Evolutionary conservation across 2,888 invertebrate genomes (phyloP).

Genomic region (Fragum fragum): DNA sequence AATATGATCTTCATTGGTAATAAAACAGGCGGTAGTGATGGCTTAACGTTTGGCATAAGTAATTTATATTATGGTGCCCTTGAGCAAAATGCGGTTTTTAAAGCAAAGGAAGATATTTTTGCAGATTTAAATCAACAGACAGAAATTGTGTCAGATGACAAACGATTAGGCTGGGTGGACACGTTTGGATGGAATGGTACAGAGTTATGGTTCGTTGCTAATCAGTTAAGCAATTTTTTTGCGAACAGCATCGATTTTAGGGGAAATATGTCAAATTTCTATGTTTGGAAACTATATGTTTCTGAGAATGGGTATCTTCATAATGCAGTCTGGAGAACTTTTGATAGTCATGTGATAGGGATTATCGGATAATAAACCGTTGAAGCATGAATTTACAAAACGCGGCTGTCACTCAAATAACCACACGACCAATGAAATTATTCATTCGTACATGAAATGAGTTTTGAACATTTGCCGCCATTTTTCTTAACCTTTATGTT

Average conservation of each 20-base stretch:
- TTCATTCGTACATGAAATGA: no score
- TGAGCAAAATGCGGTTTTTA: slow-evolving; percentile 51
- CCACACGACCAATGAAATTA: no score
- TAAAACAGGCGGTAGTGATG: slow-evolving; percentile 57
- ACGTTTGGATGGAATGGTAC: slow-evolving; percentile 62
- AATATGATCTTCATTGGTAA: slow-evolving; percentile 47
- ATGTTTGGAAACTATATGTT: slow-evolving; percentile 58
- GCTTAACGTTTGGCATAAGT: slow-evolving; percentile 55
- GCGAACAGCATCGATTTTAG: slow-evolving; percentile 45
- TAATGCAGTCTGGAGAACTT: slow-evolving; percentile 17
- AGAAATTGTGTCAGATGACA: slow-evolving; percentile 31
- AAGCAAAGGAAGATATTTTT: slow-evolving; percentile 9
- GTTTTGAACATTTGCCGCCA: no score
- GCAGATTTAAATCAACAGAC: slow-evolving; percentile 24
- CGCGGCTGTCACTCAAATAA: no score
- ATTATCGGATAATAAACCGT: neutral
- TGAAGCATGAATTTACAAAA: no score
- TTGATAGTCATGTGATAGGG: slow-evolving; percentile 6
- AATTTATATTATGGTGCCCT: slow-evolving; percentile 53
- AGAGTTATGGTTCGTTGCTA: slow-evolving; percentile 66
- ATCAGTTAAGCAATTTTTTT: slow-evolving; percentile 46
- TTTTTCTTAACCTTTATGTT: no score
- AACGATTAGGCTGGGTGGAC: slow-evolving; percentile 55
- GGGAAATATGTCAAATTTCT: slow-evolving; percentile 42
- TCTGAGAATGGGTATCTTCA: slow-evolving; percentile 55